Base-by-base conservation (phyloP, 2,888 invertebrate genomes). In the Linhomoeus sp. region DNA sequence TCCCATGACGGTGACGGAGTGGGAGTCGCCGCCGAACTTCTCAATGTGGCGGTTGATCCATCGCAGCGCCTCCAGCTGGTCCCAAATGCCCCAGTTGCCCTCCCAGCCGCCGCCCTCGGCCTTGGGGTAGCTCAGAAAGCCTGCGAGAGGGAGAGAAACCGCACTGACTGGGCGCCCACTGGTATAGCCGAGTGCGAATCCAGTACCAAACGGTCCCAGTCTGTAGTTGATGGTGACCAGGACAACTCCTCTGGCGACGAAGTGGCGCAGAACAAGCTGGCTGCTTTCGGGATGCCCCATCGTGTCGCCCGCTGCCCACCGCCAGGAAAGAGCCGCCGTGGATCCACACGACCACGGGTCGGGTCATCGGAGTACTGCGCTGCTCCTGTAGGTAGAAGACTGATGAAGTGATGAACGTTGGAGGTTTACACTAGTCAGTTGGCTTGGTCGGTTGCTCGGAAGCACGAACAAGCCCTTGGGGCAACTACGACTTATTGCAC, bases 271-370 rank as follows among this genome's bases (percentile, higher is more conserved):
- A 2, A 87, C 79, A 0, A 87, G 85, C 55, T 83, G 77, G 61
- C 85, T 86, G 68, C n/a, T n/a, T n/a, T n/a, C n/a, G n/a, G n/a
- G n/a, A n/a, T n/a, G n/a, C n/a, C n/a, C 86, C 86, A 1, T 78
- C 56, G 79, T 87, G 84, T 37, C 79, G 72, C 66, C 88, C 88
- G 1, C 86, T 86, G 1, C 87, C 81, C 1, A 90, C 90, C 43
- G 79, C 78, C 23, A 78, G 74, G 66, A 86, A 90, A 64, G 88
- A 84, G 0, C 90, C 90, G 0, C 87, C 90, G 64, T 92, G 90
- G 55, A 92, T 85, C 69, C 90, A 87, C 42, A 92, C 76, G 80
- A 92, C 81, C 1, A 90, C 87, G 0, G 90, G 82, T 67, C 80
- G 87, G 46, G 75, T 77, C 23, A 53, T 53, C n/a, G n/a, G n/a